phyloP scores from a whole-genome alignment of 2,797 vertebrate genomes.

The Phylloscopus collybita region DNA sequence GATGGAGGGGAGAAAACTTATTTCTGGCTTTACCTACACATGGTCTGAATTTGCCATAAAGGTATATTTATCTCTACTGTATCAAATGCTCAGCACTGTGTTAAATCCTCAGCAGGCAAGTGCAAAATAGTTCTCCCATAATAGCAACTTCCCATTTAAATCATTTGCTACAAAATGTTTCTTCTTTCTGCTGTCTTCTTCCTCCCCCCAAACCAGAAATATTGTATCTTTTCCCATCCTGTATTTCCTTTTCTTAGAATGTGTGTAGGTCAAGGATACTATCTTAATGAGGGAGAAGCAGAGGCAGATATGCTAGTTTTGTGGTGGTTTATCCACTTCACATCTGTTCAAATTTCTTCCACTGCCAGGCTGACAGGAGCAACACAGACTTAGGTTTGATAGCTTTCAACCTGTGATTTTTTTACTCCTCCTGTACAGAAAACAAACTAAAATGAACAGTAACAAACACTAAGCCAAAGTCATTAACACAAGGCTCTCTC shows the following conservation, averaged over 20 bases:
- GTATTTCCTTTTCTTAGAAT: not conserved
- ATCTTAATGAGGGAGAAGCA: not conserved
- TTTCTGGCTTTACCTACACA: not conserved
- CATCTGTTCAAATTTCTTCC: not conserved
- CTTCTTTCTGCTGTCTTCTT: not conserved
- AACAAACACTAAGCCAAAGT: not conserved
- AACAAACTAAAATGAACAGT: conserved; percentile 7
- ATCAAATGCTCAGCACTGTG: not conserved
- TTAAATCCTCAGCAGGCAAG: not conserved
- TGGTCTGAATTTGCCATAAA: not conserved
- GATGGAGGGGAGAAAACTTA: not conserved
- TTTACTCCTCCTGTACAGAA: not conserved
- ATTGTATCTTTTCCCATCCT: not conserved
- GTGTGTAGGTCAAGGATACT: not conserved
- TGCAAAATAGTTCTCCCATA: not conserved
- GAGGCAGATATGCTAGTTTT: not conserved
- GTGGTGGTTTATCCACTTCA: not conserved
- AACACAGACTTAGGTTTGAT: not conserved
- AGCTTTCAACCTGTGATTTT: not conserved
- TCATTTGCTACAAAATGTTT: not conserved
- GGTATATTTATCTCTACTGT: not conserved
- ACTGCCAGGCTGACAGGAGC: not conserved
- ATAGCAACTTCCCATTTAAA: not conserved
- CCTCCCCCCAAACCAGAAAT: not conserved
- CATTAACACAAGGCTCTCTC: not conserved